Evolutionary conservation across 2,888 invertebrate genomes (phyloP).

Genomic region (Elgonia sp.): DNA sequence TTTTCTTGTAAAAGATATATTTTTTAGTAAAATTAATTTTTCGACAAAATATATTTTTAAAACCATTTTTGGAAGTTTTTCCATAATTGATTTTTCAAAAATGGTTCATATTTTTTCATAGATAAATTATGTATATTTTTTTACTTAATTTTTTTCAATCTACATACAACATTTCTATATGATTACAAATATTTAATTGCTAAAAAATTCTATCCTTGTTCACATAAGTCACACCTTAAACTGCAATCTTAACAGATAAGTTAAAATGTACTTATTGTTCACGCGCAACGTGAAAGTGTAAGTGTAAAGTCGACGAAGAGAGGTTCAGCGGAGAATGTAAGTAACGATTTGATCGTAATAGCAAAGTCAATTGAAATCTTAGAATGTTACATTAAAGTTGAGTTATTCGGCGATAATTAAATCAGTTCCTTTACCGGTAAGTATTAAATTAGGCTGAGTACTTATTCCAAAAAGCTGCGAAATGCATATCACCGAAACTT

Average conservation of each 20-base stretch:
- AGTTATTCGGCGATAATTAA: neutral
- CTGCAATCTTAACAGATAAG: neutral
- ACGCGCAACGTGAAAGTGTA: conserved; percentile 56
- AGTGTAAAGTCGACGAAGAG: conserved; percentile 50
- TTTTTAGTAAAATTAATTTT: too few relatives aligned
- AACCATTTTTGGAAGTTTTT: too few relatives aligned
- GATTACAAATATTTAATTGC: too few relatives aligned
- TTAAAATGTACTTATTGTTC: conserved; percentile 9
- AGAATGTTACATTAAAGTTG: neutral
- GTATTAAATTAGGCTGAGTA: conserved; percentile 26
- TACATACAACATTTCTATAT: too few relatives aligned
- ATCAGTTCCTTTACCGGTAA: conserved; percentile 38
- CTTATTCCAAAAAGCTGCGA: conserved; percentile 42
- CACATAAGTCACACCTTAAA: too few relatives aligned
- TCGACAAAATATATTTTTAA: too few relatives aligned
- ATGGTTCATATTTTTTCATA: too few relatives aligned
- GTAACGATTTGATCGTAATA: conserved; percentile 57
- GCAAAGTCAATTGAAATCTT: neutral
- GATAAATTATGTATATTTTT: too few relatives aligned
- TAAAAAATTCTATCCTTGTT: too few relatives aligned
- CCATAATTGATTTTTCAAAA: too few relatives aligned
- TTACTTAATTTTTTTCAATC: conserved; percentile 8
- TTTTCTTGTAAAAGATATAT: too few relatives aligned
- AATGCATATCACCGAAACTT: conserved; percentile 44
- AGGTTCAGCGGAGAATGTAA: conserved; percentile 37